A percentile compares a stretch with the other conserved stretches of the same genome.
Evolutionary conservation across 2,888 invertebrate genomes (phyloP).

Genomic region (Thecophora atra): DNA sequence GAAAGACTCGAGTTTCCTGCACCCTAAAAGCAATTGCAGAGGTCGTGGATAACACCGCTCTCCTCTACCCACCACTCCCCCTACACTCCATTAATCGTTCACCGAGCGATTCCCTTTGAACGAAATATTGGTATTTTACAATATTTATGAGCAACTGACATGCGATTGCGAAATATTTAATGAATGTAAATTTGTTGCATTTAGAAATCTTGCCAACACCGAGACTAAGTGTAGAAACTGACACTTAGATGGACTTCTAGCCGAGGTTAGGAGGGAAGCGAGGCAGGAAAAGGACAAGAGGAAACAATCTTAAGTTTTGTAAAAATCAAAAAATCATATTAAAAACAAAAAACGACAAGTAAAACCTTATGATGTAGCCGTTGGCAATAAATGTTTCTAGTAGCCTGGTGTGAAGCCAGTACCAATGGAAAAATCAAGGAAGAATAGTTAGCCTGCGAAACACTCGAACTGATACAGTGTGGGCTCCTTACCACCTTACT

Average conservation of each 20-base stretch:
- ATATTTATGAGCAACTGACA: slow-evolving; percentile 57
- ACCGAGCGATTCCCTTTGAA: neutral
- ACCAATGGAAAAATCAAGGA: too few relatives aligned
- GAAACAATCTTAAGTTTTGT: too few relatives aligned
- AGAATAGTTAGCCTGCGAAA: too few relatives aligned
- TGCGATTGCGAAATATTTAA: slow-evolving; percentile 57
- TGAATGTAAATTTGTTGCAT: slow-evolving; percentile 33
- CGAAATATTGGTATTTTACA: slow-evolving; percentile 43
- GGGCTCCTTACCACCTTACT: too few relatives aligned
- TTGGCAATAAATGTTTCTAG: too few relatives aligned
- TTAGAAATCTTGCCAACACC: neutral
- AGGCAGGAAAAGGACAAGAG: neutral
- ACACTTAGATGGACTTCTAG: neutral
- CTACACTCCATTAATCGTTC: slow-evolving; percentile 1
- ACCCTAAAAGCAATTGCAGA: slow-evolving; percentile 38
- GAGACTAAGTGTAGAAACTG: neutral
- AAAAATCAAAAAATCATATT: too few relatives aligned
- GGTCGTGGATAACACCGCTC: slow-evolving; percentile 7
- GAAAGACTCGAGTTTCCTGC: slow-evolving; percentile 32
- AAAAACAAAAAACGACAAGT: too few relatives aligned
- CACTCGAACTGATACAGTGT: too few relatives aligned
- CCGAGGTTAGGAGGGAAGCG: neutral
- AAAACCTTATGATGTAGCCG: too few relatives aligned
- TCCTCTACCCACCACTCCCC: neutral
- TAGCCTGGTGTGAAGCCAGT: too few relatives aligned